Conservation (phyloP, 2,888 invertebrate species). For the Shargacucullia verbasci region DNA sequence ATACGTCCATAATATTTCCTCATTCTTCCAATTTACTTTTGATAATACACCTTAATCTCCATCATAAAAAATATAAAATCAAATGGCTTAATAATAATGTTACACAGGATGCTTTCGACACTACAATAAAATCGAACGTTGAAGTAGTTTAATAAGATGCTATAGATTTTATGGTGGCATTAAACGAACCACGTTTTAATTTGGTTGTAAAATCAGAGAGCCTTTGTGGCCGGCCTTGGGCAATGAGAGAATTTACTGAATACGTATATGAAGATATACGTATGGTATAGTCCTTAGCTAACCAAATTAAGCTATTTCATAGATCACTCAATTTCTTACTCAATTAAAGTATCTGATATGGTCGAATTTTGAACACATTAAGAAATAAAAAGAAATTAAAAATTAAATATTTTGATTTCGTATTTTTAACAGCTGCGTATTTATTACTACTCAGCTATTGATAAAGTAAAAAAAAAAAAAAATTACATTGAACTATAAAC, state of each 20-base stretch:
- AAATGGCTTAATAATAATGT: slow-evolving; percentile 48
- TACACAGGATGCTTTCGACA: slow-evolving; percentile 51
- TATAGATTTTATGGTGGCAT: slow-evolving; percentile 72
- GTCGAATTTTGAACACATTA: no score
- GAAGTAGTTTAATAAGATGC: slow-evolving; percentile 67
- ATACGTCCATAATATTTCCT: no score
- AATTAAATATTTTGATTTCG: no score
- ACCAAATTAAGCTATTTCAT: no score
- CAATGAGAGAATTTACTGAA: slow-evolving; percentile 21
- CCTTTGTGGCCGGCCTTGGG: slow-evolving; percentile 31
- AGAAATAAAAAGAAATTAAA: no score
- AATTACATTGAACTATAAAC: not conserved
- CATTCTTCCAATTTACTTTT: not conserved
- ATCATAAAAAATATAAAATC: slow-evolving; percentile 7
- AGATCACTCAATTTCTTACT: no score
- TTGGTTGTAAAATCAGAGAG: slow-evolving; percentile 69
- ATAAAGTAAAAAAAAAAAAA: no score
- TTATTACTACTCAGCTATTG: no score
- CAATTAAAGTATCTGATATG: no score
- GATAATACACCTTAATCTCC: not conserved
- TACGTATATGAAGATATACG: not conserved
- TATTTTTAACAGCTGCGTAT: no score
- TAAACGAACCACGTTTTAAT: slow-evolving; percentile 70
- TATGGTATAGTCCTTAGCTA: not conserved
- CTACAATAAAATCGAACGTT: slow-evolving; percentile 63